These are phyloP conservation scores for Metallyticus violacea DNA, from an alignment of 2,888 invertebrate species.

Conservation along the genomic window DNA sequence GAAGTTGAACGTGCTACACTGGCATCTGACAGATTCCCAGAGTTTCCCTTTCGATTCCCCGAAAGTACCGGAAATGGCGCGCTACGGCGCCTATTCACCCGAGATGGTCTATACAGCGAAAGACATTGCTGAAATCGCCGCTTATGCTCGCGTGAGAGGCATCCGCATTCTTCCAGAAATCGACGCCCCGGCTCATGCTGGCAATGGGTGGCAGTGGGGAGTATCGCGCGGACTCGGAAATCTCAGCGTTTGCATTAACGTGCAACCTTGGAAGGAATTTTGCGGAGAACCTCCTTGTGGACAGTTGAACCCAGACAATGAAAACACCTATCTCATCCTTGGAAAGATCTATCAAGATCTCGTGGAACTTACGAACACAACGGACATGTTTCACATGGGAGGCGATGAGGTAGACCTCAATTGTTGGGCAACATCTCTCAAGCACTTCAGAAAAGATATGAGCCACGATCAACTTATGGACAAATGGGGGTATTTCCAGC, in stretches of 20 bases:
- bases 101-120: conserved; percentile 44
- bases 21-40: conserved; percentile 49
- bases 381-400: conserved; percentile 43
- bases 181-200: conserved; percentile 45
- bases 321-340: conserved; percentile 34
- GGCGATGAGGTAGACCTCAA: conserved; percentile 39
- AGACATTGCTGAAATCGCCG: conserved; percentile 44
- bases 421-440: conserved; percentile 1
- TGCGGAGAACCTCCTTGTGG: conserved; percentile 44
- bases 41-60: conserved; percentile 52
- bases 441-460: neutral
- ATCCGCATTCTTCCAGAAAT: conserved; percentile 44
- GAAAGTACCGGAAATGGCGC: conserved; percentile 39
- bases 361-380: conserved; percentile 47
- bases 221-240: conserved; percentile 33
- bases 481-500: conserved; percentile 75
- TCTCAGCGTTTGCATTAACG: conserved; percentile 40
- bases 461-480: conserved; percentile 43
- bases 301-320: conserved; percentile 40
- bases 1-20: conserved; percentile 53
- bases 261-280: conserved; percentile 37
- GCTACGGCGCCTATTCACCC: conserved; percentile 49
- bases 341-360: conserved; percentile 41
- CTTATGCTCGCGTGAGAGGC: conserved; percentile 49
- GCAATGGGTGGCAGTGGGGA: conserved; percentile 41